Conservation (phyloP, 1,140 invertebrate species). For the Musca domestica region DNA sequence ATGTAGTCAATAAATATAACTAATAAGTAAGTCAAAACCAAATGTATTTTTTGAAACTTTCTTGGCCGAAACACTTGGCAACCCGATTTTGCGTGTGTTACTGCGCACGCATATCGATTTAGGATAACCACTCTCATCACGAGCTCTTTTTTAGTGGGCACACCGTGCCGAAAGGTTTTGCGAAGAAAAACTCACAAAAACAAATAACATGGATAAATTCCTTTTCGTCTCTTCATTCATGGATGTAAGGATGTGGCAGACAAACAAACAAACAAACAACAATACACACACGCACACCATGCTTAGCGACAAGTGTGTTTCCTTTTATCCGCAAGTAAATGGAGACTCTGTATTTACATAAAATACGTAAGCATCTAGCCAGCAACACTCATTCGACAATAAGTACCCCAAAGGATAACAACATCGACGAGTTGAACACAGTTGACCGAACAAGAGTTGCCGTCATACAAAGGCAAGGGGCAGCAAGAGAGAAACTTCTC, state of each 20-base stretch:
- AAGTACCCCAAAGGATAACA: slow-evolving; percentile 19
- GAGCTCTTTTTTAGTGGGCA: neutral
- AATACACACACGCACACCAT: neutral
- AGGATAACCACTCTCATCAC: slow-evolving; percentile 1
- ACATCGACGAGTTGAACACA: neutral
- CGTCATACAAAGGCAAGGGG: neutral
- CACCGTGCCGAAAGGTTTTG: neutral
- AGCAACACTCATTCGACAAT: slow-evolving; percentile 13
- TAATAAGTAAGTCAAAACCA: too few species aligned
- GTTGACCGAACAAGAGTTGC: neutral
- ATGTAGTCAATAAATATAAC: slow-evolving; percentile 5
- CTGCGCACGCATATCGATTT: slow-evolving; percentile 27
- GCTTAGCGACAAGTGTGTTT: slow-evolving; percentile 12
- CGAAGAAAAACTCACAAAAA: slow-evolving; percentile 22
- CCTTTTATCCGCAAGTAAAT: slow-evolving; percentile 10
- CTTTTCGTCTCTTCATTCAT: slow-evolving; percentile 8
- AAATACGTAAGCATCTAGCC: slow-evolving; percentile 17
- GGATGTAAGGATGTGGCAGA: neutral
- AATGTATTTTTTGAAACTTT: neutral
- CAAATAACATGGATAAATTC: slow-evolving; percentile 14
- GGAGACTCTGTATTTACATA: slow-evolving; percentile 4
- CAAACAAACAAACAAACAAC: neutral
- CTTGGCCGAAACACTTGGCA: neutral
- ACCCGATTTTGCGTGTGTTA: slow-evolving; percentile 4
- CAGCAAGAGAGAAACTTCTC: neutral